Conservation (phyloP, 2,113 vertebrate species). For the Coptodon rendalli region DNA sequence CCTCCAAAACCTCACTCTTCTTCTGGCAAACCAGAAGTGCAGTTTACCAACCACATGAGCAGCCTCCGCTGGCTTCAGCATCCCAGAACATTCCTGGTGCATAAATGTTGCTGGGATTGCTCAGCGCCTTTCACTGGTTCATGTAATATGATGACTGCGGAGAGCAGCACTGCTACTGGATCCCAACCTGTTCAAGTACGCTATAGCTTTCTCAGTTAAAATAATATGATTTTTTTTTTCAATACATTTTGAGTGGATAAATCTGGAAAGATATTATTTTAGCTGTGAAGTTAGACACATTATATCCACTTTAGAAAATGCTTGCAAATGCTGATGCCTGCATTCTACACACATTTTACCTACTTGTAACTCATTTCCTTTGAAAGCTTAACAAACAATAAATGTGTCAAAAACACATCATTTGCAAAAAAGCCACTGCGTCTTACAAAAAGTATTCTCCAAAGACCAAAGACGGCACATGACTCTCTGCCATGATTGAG, state of each 20-base stretch:
- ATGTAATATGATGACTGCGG: neutral
- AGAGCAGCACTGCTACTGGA: neutral
- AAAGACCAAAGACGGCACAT: neutral
- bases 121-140: neutral
- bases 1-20: conserved; percentile 34
- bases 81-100: conserved; percentile 36
- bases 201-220: neutral
- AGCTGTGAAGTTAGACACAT: neutral
- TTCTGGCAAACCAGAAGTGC: conserved; percentile 21
- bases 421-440: accelerated
- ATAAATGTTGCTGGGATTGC: conserved; percentile 2
- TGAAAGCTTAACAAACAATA: neutral
- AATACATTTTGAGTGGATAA: neutral
- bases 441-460: neutral
- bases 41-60: conserved; percentile 13
- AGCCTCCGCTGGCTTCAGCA: neutral
- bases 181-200: neutral
- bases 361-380: neutral
- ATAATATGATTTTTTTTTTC: neutral
- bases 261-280: accelerated
- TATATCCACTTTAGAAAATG: neutral
- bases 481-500: neutral
- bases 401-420: neutral
- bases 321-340: neutral
- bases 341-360: accelerated